Conservation (phyloP, 2,797 vertebrate genomes). For the Brachyalestes nurse region DNA sequence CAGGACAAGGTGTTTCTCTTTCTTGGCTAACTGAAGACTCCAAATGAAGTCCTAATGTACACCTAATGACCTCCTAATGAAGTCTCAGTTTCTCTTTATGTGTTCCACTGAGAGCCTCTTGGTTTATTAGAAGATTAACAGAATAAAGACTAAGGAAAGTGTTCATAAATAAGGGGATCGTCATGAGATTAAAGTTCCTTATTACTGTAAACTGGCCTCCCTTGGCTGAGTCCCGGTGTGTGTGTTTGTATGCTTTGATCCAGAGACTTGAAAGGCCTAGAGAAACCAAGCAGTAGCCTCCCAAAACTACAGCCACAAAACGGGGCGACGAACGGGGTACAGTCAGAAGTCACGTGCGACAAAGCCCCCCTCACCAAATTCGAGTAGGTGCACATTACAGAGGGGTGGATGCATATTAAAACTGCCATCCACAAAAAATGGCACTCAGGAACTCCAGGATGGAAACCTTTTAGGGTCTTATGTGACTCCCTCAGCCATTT, state of each 20-base stretch:
- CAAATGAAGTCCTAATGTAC: too few relatives aligned
- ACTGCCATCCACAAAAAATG: constrained; percentile 51
- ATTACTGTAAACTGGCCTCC: constrained; percentile 40
- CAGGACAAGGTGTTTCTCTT: too few relatives aligned
- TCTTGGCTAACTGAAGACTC: too few relatives aligned
- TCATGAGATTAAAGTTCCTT: neutral
- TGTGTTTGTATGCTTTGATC: constrained; percentile 45
- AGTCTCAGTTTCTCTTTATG: neutral
- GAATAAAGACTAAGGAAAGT: neutral
- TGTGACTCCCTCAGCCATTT: constrained; percentile 43
- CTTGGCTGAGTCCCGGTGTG: constrained; percentile 25
- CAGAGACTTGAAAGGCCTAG: constrained; percentile 75
- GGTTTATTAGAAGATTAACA: neutral
- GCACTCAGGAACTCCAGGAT: neutral
- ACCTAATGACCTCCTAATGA: too few relatives aligned
- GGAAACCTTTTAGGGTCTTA: neutral
- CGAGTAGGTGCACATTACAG: constrained; percentile 70
- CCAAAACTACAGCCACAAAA: constrained; percentile 66
- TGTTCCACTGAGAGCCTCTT: neutral
- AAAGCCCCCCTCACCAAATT: constrained; percentile 80
- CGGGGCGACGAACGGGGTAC: constrained; percentile 46
- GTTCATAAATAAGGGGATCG: neutral
- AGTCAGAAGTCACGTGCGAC: constrained; percentile 76
- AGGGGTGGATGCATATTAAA: constrained; percentile 35
- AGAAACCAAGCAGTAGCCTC: constrained; percentile 65